phyloP scores from a whole-genome alignment of 2,113 vertebrate genomes.

The Cavia aperea region DNA sequence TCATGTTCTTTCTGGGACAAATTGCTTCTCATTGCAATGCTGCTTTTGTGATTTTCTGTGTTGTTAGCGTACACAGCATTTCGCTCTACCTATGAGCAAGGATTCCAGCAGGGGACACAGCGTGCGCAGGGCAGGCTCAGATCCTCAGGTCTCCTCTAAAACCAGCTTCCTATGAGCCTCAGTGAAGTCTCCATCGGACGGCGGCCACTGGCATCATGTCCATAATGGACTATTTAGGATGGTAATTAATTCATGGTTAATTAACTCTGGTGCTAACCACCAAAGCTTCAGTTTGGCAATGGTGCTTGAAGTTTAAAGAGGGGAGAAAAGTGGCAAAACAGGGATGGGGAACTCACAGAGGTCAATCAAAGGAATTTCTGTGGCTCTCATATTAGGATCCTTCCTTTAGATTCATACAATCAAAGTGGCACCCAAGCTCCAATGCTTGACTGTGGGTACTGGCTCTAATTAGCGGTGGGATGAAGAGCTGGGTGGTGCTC shows the following conservation, averaged over 20 bases:
- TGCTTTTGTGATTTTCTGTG: not conserved
- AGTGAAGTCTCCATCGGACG: not conserved
- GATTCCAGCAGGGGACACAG: accelerated
- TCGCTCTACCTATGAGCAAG: accelerated
- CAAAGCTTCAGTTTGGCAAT: not conserved
- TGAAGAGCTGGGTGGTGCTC: not conserved
- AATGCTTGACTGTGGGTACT: not conserved
- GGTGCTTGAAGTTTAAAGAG: not conserved
- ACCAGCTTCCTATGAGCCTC: not conserved
- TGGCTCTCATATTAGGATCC: not conserved
- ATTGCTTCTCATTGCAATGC: not conserved
- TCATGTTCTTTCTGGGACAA: not conserved
- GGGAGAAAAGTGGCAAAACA: not conserved
- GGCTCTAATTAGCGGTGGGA: slow-evolving; percentile 4
- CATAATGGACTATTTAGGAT: not conserved
- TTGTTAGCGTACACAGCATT: too few species aligned
- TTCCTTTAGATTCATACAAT: not conserved
- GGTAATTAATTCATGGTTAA: slow-evolving; percentile 23
- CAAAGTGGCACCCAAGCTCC: not conserved
- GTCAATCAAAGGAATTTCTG: not conserved
- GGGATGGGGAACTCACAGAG: accelerated
- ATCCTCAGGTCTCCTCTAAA: not conserved
- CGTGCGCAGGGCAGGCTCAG: not conserved
- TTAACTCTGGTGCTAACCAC: not conserved
- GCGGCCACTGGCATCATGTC: not conserved